phyloP scores from a whole-genome alignment of 2,888 invertebrate genomes.

The Caenorhabditis afra region DNA sequence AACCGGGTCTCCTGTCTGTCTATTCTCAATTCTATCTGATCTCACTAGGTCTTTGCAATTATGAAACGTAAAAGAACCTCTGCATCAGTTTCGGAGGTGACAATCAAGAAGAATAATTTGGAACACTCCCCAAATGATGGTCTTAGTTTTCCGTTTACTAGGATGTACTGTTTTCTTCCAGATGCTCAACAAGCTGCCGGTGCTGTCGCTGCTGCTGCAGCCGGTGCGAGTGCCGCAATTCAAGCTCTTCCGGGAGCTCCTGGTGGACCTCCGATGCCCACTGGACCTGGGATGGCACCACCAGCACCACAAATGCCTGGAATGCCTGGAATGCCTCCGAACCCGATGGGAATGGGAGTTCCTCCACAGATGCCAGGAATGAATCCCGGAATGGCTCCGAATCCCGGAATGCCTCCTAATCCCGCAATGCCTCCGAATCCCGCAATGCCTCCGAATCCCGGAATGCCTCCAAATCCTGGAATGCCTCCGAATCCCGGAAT shows the following conservation, averaged over 20 bases:
- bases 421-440: too few species aligned
- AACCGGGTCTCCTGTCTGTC: neutral
- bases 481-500: neutral
- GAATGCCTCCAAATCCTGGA: neutral
- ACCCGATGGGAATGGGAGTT: neutral
- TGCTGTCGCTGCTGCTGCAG: conserved; percentile 28
- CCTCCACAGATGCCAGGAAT: neutral
- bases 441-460: too few species aligned
- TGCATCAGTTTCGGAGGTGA: neutral
- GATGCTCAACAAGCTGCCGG: conserved; percentile 17
- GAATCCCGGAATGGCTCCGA: too few species aligned
- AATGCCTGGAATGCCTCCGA: conserved; percentile 1
- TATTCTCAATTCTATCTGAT: conserved; percentile 5
- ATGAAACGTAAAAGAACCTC: conserved; percentile 9
- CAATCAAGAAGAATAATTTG: neutral
- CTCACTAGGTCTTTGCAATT: neutral
- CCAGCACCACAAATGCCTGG: neutral
- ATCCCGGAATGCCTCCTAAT: neutral
- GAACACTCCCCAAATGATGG: neutral
- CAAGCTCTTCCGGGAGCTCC: neutral
- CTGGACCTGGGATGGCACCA: neutral
- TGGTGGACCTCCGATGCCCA: neutral
- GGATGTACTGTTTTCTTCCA: conserved; percentile 1
- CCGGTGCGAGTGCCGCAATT: conserved; percentile 6
- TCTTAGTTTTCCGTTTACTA: neutral